These are phyloP conservation scores for Harpegnathos saltator DNA, from an alignment of 1,140 invertebrate genomes.

Conservation along the genomic window DNA sequence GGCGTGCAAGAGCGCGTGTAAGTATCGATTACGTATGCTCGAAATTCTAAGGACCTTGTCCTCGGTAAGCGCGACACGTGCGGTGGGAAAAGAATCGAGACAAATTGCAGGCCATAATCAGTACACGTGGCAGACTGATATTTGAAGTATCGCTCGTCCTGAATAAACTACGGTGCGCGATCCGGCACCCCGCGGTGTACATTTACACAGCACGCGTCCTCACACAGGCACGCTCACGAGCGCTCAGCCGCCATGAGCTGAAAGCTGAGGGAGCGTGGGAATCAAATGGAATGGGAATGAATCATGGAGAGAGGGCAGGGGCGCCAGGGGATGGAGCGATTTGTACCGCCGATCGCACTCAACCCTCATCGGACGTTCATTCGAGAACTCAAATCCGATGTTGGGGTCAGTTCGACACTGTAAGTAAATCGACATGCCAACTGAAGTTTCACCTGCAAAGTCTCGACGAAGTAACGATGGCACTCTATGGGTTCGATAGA, in stretches of 20 bases:
- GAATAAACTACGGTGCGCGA: neutral
- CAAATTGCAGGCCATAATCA: constrained; percentile 36
- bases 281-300: constrained; percentile 1
- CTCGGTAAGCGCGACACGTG: constrained; percentile 10
- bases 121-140: constrained; percentile 31
- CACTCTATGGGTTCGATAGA: too few species aligned
- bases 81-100: neutral
- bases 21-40: constrained; percentile 27
- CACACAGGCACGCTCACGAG: too few species aligned
- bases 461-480: too few species aligned
- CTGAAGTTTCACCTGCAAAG: too few species aligned
- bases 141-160: constrained; percentile 3
- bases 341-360: neutral
- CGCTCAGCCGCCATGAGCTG: neutral
- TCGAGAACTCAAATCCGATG: too few species aligned
- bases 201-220: neutral
- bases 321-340: neutral
- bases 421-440: too few species aligned
- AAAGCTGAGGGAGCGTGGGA: constrained; percentile 5
- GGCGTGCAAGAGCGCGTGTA: neutral
- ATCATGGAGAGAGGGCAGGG: neutral
- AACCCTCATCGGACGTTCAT: too few species aligned
- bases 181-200: neutral
- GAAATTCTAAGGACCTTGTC: constrained; percentile 26
- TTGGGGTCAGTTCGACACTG: too few species aligned